Evolutionary conservation across 2,113 vertebrate genomes (phyloP).

Genomic region (Cinclus cinclus): DNA sequence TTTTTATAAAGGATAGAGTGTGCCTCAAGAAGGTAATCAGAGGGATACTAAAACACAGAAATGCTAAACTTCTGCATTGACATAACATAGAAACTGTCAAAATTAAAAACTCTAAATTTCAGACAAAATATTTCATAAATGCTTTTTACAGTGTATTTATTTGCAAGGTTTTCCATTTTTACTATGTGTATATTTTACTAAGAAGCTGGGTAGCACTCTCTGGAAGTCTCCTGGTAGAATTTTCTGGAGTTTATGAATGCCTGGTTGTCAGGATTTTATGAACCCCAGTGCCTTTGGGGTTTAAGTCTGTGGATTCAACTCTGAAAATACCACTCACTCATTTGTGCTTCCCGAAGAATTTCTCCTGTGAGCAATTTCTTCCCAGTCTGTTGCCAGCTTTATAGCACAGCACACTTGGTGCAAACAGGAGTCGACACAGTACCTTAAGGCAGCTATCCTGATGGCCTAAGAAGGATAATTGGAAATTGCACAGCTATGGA

Average conservation of each 20-base stretch:
- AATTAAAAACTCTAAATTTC: neutral
- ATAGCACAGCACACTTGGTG: neutral
- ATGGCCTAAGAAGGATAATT: neutral
- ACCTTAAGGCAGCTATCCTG: neutral
- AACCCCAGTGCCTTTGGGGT: neutral
- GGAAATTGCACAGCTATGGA: neutral
- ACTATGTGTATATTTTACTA: neutral
- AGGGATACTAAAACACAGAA: neutral
- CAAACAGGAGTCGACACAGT: neutral
- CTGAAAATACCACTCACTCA: neutral
- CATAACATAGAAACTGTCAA: neutral
- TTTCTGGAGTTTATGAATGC: neutral
- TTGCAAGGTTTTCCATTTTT: neutral
- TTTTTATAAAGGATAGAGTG: neutral
- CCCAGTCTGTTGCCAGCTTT: neutral
- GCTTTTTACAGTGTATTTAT: neutral
- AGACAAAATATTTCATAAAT: neutral
- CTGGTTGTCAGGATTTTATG: constrained; percentile 2
- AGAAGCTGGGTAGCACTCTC: neutral
- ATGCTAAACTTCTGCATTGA: neutral
- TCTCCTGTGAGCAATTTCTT: neutral
- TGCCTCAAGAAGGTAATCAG: neutral
- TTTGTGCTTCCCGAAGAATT: neutral
- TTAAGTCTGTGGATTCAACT: constrained; percentile 19
- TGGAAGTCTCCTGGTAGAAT: neutral